Percentiles rank a stretch among this genome's conserved stretches.
Evolutionary conservation across 2,113 vertebrate species (phyloP).

Genomic region (Planiliza haematocheilus): DNA sequence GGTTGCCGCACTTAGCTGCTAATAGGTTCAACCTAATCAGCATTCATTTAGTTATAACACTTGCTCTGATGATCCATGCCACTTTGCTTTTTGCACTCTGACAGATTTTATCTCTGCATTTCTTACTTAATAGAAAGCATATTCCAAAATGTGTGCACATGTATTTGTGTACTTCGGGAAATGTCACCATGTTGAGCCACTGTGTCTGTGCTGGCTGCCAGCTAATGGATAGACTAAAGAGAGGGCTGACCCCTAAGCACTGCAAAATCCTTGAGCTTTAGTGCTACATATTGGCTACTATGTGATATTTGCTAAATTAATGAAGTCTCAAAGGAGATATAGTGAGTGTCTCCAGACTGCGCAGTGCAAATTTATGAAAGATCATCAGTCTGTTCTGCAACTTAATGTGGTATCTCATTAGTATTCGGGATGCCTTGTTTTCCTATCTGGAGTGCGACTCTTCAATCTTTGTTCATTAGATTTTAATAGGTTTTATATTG

Average conservation of each 20-base stretch:
- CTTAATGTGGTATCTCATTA: slow-evolving; percentile 53
- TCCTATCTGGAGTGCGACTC: slow-evolving; percentile 46
- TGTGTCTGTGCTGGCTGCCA: background rate
- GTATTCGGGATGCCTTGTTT: slow-evolving; percentile 61
- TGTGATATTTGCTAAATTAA: slow-evolving; percentile 37
- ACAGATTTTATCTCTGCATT: slow-evolving; percentile 1
- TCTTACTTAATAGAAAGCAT: background rate
- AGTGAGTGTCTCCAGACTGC: slow-evolving; percentile 22
- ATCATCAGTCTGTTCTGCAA: slow-evolving; percentile 46
- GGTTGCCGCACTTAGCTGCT: slow-evolving; percentile 64
- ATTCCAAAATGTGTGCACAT: background rate
- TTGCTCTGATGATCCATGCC: slow-evolving; percentile 60
- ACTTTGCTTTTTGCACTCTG: slow-evolving; percentile 22
- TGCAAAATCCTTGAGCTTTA: slow-evolving; percentile 23
- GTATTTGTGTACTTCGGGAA: background rate
- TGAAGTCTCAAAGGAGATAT: slow-evolving; percentile 23
- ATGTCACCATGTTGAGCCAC: background rate
- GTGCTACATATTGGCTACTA: background rate
- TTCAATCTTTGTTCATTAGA: slow-evolving; percentile 65
- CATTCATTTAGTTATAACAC: slow-evolving; percentile 66
- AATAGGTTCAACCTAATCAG: slow-evolving; percentile 79
- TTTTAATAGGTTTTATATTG: slow-evolving; percentile 62
- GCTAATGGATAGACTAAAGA: slow-evolving; percentile 1
- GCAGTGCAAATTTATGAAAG: slow-evolving; percentile 41
- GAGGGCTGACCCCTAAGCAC: slow-evolving; percentile 3